Percentiles rank a stretch among this genome's conserved stretches.
Conservation (phyloP, 2,888 invertebrate genomes). For the Yponomeuta malinellus region DNA sequence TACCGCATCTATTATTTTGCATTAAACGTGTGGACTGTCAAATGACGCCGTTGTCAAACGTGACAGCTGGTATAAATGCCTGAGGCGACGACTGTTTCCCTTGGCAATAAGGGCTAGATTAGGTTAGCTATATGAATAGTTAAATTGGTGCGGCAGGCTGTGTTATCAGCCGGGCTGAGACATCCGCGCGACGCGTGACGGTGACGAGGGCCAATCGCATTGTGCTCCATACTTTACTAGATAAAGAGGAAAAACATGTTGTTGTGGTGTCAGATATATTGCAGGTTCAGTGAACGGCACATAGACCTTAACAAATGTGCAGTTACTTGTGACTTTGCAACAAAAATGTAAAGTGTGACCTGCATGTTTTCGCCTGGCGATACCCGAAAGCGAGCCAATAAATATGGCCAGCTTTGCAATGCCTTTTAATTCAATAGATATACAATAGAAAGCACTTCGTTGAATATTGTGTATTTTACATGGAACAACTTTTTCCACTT, state of each 20-base stretch:
- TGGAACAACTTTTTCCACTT: too few relatives aligned
- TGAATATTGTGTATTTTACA: not conserved
- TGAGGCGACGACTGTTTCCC: not conserved
- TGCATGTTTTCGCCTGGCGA: not conserved
- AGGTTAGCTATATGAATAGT: not conserved
- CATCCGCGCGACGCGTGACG: constrained; percentile 48
- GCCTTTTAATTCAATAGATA: not conserved
- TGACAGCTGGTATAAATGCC: not conserved
- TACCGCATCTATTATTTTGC: not conserved
- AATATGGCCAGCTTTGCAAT: not conserved
- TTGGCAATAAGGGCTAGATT: constrained; percentile 16
- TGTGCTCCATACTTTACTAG: constrained; percentile 4
- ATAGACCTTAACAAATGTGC: too few relatives aligned
- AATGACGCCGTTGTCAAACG: not conserved
- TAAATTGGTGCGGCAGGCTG: not conserved
- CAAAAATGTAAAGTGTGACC: too few relatives aligned
- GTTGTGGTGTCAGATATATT: not conserved
- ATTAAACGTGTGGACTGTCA: not conserved
- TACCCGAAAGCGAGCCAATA: not conserved
- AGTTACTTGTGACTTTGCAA: too few relatives aligned
- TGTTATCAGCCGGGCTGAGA: constrained; percentile 38
- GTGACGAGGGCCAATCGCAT: constrained; percentile 36
- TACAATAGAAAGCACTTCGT: not conserved
- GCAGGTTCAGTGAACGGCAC: not conserved
- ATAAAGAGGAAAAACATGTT: constrained; percentile 10